phyloP scores from a whole-genome alignment of 1,140 invertebrate species.

The Drosophila sturtevanti region DNA sequence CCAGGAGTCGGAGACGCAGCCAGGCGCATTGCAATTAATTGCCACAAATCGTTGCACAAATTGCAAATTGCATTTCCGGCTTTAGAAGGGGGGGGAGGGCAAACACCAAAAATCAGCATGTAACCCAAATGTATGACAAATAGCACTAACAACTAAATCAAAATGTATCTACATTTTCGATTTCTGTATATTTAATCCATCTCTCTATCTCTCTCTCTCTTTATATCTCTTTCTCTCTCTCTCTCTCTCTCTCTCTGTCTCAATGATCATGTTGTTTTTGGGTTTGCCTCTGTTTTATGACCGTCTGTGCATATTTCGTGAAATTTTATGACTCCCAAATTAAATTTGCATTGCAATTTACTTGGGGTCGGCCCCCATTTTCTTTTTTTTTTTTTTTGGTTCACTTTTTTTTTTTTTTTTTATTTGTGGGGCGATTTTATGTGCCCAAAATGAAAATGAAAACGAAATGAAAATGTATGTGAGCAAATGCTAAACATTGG shows the following conservation, averaged over 20 bases:
- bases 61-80: slow-evolving; percentile 78
- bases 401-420: no score
- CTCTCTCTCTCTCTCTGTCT: neutral
- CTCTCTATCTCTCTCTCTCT: neutral
- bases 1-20: slow-evolving; percentile 10
- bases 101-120: slow-evolving; percentile 49
- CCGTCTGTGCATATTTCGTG: slow-evolving; percentile 37
- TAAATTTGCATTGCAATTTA: slow-evolving; percentile 75
- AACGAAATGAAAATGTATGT: slow-evolving; percentile 34
- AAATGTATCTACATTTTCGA: neutral
- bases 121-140: slow-evolving; percentile 17
- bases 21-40: slow-evolving; percentile 66
- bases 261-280: neutral
- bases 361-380: slow-evolving; percentile 41
- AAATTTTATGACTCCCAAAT: slow-evolving; percentile 59
- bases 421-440: slow-evolving; percentile 41
- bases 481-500: slow-evolving; percentile 34
- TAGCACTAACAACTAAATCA: neutral
- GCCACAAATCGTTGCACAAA: slow-evolving; percentile 74
- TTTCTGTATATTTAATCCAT: neutral
- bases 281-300: slow-evolving; percentile 46
- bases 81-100: slow-evolving; percentile 49
- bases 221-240: slow-evolving; percentile 16
- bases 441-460: slow-evolving; percentile 49
- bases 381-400: slow-evolving; percentile 19